Evolutionary conservation across 2,113 vertebrate species (phyloP), one percentile per base, ranked within the genome.

Genomic region (Cyanocitta stelleri): DNA sequence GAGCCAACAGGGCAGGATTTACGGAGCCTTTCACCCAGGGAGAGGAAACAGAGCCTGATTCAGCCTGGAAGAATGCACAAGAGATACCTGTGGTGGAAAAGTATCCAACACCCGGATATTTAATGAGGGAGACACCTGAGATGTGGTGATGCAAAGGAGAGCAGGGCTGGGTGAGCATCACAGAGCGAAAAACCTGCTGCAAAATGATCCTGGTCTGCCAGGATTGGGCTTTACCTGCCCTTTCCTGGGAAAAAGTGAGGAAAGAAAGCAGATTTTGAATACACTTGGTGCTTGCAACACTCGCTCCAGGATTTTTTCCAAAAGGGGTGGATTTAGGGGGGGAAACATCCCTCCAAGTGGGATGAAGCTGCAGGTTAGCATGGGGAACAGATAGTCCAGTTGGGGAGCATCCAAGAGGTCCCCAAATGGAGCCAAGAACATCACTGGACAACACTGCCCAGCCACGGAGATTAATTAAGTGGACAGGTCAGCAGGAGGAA

Each of bases 11-110:
- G 73, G 81, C 89, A 76, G 93, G 91, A 95, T 72, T 85, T 59
- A 77, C 75, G 10, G 72, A 94, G 48, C 76, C 76, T 84, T 90
- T 85, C 11, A 29, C 88, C 55, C 33, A 17, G 33, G 49, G 68
- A 89, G 71, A 89, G 74, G 89, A 96, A 92, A 87, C 27, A 1
- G 87, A 5, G 44, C n/a, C 78, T 89, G 94, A 96, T 87, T 94
- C 95, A 96, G 75, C 75, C 79, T 16, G 59, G 59, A 93, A 71
- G 92, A 92, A 96, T 33, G 54, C 79, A 67, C 37, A 18, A 6
- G 58, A 82, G 89, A 52, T 54, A 89, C 85, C 91, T 77, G 85
- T 0, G 1, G 16, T 48, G 79, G 59, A 80, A 94, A 96, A 85
- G 30, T 0, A 61, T 58, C 87, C 87, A 74, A 41, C 73, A 56